phyloP scores from a whole-genome alignment of 2,797 vertebrate species.

The Phataginus tetradactyla region DNA sequence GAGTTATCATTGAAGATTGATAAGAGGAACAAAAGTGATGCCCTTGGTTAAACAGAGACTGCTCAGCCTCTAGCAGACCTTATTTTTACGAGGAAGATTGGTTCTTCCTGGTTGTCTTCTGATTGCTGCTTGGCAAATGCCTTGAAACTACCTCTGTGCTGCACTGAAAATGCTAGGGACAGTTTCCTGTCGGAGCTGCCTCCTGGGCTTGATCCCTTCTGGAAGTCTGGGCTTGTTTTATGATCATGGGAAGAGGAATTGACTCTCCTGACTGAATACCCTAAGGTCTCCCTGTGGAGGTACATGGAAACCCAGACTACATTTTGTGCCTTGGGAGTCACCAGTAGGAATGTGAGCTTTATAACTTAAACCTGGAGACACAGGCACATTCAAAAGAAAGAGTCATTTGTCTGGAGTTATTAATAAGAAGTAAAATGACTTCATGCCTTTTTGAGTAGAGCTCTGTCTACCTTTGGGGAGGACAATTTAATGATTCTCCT shows the following conservation, averaged over 20 bases:
- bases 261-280: background rate
- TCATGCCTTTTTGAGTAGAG: conserved; percentile 24
- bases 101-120: background rate
- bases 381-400: background rate
- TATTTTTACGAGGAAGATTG: background rate
- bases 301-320: background rate
- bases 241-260: background rate
- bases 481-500: conserved; percentile 69
- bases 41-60: background rate
- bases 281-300: background rate
- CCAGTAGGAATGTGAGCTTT: background rate
- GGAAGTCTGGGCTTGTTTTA: background rate
- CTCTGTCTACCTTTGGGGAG: background rate
- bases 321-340: background rate
- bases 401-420: conserved; percentile 36
- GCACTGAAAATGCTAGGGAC: background rate
- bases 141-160: background rate
- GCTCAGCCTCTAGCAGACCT: background rate
- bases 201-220: background rate
- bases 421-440: conserved; percentile 58
- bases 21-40: background rate
- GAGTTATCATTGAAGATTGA: background rate
- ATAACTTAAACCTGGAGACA: conserved; percentile 10
- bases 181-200: background rate
- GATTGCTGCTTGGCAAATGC: background rate